These are phyloP conservation scores for Poeciliopsis paucimaculata DNA, from an alignment of 2,797 vertebrate species.

Conservation along the genomic window DNA sequence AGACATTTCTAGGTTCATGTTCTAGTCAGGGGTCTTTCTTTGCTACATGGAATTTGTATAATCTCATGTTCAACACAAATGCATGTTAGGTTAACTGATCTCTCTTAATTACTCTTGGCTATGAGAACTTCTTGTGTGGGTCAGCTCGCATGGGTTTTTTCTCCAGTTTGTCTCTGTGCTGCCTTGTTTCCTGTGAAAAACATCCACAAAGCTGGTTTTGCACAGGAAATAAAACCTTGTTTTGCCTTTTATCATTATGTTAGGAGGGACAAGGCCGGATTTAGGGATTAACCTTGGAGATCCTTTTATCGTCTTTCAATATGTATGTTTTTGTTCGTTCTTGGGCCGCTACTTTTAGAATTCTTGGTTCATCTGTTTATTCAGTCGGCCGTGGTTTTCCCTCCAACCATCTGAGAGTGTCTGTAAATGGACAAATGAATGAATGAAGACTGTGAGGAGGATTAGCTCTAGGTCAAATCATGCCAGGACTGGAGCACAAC, in stretches of 20 bases:
- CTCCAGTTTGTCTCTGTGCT: not conserved
- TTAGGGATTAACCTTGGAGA: not conserved
- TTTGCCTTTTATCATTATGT: not conserved
- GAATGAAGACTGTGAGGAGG: constrained; percentile 44
- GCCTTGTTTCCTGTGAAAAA: not conserved
- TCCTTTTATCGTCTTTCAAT: not conserved
- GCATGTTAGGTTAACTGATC: not conserved
- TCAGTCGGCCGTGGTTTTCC: not conserved
- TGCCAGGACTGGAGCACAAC: constrained; percentile 27
- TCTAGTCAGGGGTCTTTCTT: too few species aligned
- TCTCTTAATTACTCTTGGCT: not conserved
- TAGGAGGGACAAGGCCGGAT: not conserved
- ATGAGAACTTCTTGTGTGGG: not conserved
- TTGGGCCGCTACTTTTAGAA: not conserved
- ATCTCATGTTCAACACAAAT: too few species aligned
- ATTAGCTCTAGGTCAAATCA: constrained; percentile 47
- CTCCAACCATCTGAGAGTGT: constrained; percentile 3
- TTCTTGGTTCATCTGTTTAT: not conserved
- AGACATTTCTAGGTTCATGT: too few species aligned
- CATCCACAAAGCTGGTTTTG: not conserved
- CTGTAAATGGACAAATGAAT: constrained; percentile 38
- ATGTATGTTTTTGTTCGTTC: not conserved
- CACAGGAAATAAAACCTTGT: not conserved
- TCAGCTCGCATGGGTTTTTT: not conserved
- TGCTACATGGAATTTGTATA: too few species aligned